Evolutionary conservation across 2,113 vertebrate genomes (phyloP), one percentile per base, ranked within the genome.

Genomic region (Brevimyrus niger): DNA sequence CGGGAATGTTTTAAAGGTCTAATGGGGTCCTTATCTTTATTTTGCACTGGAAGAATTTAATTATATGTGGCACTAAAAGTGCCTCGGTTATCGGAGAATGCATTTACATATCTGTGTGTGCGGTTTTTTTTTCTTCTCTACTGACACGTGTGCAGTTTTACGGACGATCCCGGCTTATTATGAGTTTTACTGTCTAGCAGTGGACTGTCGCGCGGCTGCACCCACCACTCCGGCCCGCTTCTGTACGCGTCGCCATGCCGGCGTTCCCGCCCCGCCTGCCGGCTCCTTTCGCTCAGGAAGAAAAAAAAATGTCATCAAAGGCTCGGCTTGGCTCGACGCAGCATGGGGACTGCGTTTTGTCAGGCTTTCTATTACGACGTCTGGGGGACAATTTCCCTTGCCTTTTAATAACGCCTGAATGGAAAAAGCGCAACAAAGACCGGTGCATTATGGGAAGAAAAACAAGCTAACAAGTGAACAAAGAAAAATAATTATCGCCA

Each of bases 1-100:
- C 91, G 7, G 47, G 91, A 93, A 94, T 95, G 94, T 95, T 95
- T 95, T 95, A 95, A 92, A 91, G 92, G 92, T 90, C 93, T 95
- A 95, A 95, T 95, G 93, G 94, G 94, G 93, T 95, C 93, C 94
- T 95, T 96, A 96, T 95, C 95, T 95, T 92, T 95, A 94, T 95
- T 95, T 95, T 93, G 92, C 93, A 93, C 90, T 90, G 85, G 89
- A 89, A 92, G 91, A 94, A 93, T 92, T 94, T 92, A 94, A 95
- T 95, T 94, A 93, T 90, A 92, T 90, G 86, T 90, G 89, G 90
- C 90, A 90, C 91, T 92, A 91, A 92, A 92, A 90, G 69, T 92
- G 88, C 90, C 55, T 89, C 50, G 19, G 87, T 90, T 89, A 93
- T 93, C 93, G 76, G 87, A 35, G 91, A 21, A 88, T 61, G 89